phyloP scores from a whole-genome alignment of 1,140 invertebrate species.

The Drosophila micromelanica region DNA sequence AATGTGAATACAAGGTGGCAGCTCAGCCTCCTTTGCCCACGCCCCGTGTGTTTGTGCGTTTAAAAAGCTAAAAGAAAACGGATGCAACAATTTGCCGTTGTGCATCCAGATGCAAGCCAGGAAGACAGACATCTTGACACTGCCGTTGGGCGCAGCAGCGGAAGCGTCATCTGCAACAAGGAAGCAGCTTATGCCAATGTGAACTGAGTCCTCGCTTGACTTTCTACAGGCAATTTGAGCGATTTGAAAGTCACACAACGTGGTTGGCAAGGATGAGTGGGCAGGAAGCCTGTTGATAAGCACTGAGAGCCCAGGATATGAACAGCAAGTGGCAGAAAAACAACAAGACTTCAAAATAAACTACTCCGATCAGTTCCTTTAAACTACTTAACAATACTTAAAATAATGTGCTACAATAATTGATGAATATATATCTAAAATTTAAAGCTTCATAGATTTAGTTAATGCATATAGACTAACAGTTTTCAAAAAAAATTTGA shows the following conservation, averaged over 20 bases:
- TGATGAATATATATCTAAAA: too few relatives aligned
- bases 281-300: neutral
- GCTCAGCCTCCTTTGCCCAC: neutral
- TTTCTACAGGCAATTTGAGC: constrained; percentile 67
- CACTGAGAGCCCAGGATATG: neutral
- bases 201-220: constrained; percentile 35
- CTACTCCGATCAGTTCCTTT: neutral
- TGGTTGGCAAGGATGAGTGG: neutral
- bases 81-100: constrained; percentile 72
- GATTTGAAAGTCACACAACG: constrained; percentile 61
- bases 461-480: too few relatives aligned
- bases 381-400: too few relatives aligned
- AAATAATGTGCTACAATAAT: too few relatives aligned
- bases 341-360: too few relatives aligned
- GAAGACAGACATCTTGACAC: constrained; percentile 26
- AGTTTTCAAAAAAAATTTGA: too few relatives aligned
- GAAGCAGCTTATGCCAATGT: constrained; percentile 24
- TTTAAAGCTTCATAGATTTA: too few relatives aligned
- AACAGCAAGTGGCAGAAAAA: neutral
- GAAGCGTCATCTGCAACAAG: constrained; percentile 19
- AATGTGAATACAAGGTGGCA: constrained; percentile 43
- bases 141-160: constrained; percentile 13
- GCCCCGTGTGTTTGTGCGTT: constrained; percentile 47
- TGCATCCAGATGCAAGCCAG: constrained; percentile 41
- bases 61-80: constrained; percentile 74